Evolutionary conservation across 2,888 invertebrate genomes (phyloP).

Genomic region (Priocnemis perturbator): DNA sequence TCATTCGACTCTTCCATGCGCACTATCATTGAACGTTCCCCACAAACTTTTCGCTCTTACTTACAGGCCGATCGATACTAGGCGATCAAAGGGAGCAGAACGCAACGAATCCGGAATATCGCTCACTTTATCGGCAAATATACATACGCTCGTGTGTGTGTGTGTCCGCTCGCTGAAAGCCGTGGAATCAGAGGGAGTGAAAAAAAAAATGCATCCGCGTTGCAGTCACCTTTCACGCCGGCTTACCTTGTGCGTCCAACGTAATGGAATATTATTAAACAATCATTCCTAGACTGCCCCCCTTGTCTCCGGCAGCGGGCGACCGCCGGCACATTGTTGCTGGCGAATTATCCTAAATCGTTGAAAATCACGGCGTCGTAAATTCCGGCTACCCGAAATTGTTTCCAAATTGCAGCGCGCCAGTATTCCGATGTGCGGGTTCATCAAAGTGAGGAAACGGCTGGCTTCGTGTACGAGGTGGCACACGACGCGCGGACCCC

Average conservation of each 20-base stretch:
- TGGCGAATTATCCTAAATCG: neutral
- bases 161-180: slow-evolving; percentile 43
- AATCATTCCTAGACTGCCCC: slow-evolving; percentile 51
- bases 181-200: slow-evolving; percentile 26
- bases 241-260: slow-evolving; percentile 59
- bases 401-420: too few relatives aligned
- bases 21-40: too few relatives aligned
- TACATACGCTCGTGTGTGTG: slow-evolving; percentile 26
- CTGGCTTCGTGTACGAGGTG: too few relatives aligned
- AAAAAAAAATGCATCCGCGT: slow-evolving; percentile 54
- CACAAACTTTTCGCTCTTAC: too few relatives aligned
- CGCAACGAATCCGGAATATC: slow-evolving; percentile 39
- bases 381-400: neutral
- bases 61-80: too few relatives aligned
- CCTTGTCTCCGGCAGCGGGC: slow-evolving; percentile 9
- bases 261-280: slow-evolving; percentile 58
- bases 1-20: neutral
- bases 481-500: too few relatives aligned
- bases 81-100: neutral
- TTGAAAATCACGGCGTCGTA: neutral
- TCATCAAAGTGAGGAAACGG: too few relatives aligned
- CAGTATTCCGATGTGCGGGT: too few relatives aligned
- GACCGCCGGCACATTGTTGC: slow-evolving; percentile 33
- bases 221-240: slow-evolving; percentile 60
- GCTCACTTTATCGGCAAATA: slow-evolving; percentile 43